Conservation (phyloP, 2,797 vertebrate species). For the Notolabrus celidotus region DNA sequence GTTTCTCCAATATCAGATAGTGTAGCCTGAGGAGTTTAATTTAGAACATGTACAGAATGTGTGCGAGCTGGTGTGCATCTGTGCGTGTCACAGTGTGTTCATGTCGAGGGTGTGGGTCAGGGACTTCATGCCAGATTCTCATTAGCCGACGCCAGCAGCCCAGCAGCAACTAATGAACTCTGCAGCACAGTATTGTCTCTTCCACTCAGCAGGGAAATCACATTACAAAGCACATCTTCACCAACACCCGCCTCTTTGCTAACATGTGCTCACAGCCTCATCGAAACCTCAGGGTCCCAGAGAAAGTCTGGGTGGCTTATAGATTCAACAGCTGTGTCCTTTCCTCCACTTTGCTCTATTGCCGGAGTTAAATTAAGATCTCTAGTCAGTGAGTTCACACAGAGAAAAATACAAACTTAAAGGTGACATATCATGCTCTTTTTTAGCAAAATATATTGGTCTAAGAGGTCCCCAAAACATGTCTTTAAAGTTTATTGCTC, state of each 20-base stretch:
- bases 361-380: constrained; percentile 24
- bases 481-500: too few relatives aligned
- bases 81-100: constrained; percentile 19
- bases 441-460: too few relatives aligned
- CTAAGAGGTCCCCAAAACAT: too few relatives aligned
- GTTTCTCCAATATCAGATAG: constrained; percentile 3
- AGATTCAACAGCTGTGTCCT: constrained; percentile 18
- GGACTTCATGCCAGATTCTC: constrained; percentile 66
- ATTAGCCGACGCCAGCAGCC: constrained; percentile 67
- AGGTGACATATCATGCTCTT: too few relatives aligned
- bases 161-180: constrained; percentile 79
- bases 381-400: constrained; percentile 9
- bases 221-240: constrained; percentile 70
- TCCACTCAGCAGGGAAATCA: constrained; percentile 75
- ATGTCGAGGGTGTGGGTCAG: constrained; percentile 36
- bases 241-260: constrained; percentile 54
- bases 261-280: constrained; percentile 66
- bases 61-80: constrained; percentile 13
- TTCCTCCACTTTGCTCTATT: constrained; percentile 12
- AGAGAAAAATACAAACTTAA: constrained; percentile 5
- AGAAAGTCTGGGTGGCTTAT: constrained; percentile 21
- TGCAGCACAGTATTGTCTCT: constrained; percentile 66
- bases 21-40: constrained; percentile 26
- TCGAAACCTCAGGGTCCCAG: constrained; percentile 64
- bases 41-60: constrained; percentile 15